Percentiles rank a stretch among this genome's conserved stretches.
Evolutionary conservation across 2,888 invertebrate species (phyloP).

Genomic region (Tyria jacobaeae): DNA sequence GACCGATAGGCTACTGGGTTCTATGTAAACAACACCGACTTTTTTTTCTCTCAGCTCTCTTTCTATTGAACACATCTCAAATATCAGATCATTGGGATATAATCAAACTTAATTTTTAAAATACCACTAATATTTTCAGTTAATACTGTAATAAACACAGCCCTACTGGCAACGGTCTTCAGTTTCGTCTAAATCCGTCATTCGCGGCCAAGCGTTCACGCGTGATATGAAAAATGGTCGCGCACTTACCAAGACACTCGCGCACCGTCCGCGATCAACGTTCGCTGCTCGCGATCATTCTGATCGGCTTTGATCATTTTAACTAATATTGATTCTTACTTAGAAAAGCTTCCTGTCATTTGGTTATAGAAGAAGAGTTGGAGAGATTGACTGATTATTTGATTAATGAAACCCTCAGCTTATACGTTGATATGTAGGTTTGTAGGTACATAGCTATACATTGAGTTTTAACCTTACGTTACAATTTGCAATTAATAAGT

Average conservation of each 20-base stretch:
- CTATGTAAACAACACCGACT: not conserved
- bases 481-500: no score
- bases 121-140: not conserved
- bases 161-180: slow-evolving; percentile 32
- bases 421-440: no score
- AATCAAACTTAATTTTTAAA: no score
- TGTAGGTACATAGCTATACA: no score
- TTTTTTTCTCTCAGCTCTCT: not conserved
- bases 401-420: no score
- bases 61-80: no score
- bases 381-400: no score
- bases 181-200: slow-evolving; percentile 67
- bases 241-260: slow-evolving; percentile 48
- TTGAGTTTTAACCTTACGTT: no score
- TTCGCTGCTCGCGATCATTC: slow-evolving; percentile 1
- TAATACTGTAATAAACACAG: slow-evolving; percentile 16
- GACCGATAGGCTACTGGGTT: not conserved
- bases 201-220: slow-evolving; percentile 75
- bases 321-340: slow-evolving; percentile 12
- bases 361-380: no score
- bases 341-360: not conserved
- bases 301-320: slow-evolving; percentile 22
- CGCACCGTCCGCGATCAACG: slow-evolving; percentile 27
- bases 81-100: no score
- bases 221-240: slow-evolving; percentile 82